A percentile compares a stretch with the other conserved stretches of the same genome.
Conservation (phyloP, 2,888 invertebrate species). For the Phortica okadai region DNA sequence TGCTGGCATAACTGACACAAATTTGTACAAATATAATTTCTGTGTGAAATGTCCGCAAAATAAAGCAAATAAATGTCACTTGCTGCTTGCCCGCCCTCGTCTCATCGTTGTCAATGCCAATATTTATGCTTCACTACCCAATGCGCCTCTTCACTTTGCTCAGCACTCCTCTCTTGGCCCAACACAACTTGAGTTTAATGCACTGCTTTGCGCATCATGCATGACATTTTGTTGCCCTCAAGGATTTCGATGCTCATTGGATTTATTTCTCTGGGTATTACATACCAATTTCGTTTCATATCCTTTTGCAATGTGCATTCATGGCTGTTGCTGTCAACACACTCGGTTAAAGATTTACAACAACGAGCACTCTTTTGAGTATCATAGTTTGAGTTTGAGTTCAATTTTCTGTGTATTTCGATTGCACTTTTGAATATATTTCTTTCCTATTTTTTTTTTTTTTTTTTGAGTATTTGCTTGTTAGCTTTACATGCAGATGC, state of each 20-base stretch:
- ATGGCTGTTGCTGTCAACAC: slow-evolving; percentile 9
- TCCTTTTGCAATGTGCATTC: not conserved
- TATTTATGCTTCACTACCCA: not conserved
- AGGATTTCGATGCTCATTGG: slow-evolving; percentile 10
- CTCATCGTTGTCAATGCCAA: slow-evolving; percentile 18
- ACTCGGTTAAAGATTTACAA: slow-evolving; percentile 1
- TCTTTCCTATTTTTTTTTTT: not conserved
- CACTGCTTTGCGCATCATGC: slow-evolving; percentile 9
- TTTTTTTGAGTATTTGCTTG: not conserved
- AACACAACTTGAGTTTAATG: not conserved
- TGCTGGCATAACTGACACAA: slow-evolving; percentile 21
- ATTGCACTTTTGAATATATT: slow-evolving; percentile 6
- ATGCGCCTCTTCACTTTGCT: not conserved
- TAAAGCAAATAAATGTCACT: slow-evolving; percentile 66
- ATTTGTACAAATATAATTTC: not conserved
- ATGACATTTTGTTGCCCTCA: slow-evolving; percentile 23
- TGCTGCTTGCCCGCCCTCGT: slow-evolving; percentile 5
- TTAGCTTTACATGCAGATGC: not conserved
- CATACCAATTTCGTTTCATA: slow-evolving; percentile 8
- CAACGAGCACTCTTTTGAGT: not conserved
- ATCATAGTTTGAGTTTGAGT: not conserved
- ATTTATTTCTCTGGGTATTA: slow-evolving; percentile 22
- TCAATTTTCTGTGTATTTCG: not conserved
- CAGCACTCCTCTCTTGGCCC: not conserved
- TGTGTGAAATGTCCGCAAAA: slow-evolving; percentile 63